Conservation (phyloP, 2,888 invertebrate genomes). For the Lasioglossum lativentre region DNA sequence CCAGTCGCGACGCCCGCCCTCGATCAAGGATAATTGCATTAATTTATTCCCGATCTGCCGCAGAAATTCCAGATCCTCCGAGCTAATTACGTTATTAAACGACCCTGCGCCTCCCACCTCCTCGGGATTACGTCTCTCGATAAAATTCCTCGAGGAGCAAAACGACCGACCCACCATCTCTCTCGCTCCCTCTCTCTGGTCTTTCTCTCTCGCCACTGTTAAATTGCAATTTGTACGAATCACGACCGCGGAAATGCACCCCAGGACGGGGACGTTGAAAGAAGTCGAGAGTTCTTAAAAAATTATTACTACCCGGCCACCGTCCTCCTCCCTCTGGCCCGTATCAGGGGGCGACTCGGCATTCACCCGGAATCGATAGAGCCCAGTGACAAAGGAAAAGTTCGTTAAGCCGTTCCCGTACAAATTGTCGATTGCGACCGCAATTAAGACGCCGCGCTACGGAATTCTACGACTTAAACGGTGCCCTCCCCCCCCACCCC, state of each 20-base stretch:
- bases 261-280: slow-evolving; percentile 32
- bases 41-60: slow-evolving; percentile 77
- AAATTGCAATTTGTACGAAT: slow-evolving; percentile 72
- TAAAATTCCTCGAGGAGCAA: slow-evolving; percentile 64
- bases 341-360: slow-evolving; percentile 30
- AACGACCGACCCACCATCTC: slow-evolving; percentile 27
- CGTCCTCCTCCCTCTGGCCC: slow-evolving; percentile 13
- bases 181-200: slow-evolving; percentile 6
- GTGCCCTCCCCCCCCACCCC: not conserved
- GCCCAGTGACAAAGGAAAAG: slow-evolving; percentile 65
- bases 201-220: slow-evolving; percentile 62
- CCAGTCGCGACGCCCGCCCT: slow-evolving; percentile 47
- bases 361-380: slow-evolving; percentile 59
- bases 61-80: slow-evolving; percentile 76
- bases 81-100: slow-evolving; percentile 78
- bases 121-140: slow-evolving; percentile 66
- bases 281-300: slow-evolving; percentile 68
- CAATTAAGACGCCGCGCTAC: slow-evolving; percentile 61
- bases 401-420: slow-evolving; percentile 66
- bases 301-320: slow-evolving; percentile 67
- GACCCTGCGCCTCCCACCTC: slow-evolving; percentile 54
- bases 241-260: slow-evolving; percentile 54
- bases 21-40: slow-evolving; percentile 78
- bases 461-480: slow-evolving; percentile 6
- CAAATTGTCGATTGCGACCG: slow-evolving; percentile 66